phyloP scores from a whole-genome alignment of 2,888 invertebrate species.

The Rhimphoctona megacephalus region DNA sequence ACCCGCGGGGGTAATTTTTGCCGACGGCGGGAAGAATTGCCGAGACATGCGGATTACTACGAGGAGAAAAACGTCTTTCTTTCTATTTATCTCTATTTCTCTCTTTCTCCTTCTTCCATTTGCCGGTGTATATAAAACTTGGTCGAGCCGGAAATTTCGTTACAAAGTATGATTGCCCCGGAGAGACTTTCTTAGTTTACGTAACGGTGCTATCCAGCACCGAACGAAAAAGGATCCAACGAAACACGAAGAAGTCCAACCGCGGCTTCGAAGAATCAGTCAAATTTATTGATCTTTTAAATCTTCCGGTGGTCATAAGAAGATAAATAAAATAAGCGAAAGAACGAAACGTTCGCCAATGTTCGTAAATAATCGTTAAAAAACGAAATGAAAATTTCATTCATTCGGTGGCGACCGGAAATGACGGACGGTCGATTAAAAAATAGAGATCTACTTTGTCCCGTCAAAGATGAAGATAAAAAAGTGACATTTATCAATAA shows the following conservation, averaged over 20 bases:
- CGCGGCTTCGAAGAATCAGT: slow-evolving; percentile 71
- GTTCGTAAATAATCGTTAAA: background rate
- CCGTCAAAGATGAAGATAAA: background rate
- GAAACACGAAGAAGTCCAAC: slow-evolving; percentile 48
- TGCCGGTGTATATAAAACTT: background rate
- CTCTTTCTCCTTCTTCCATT: background rate
- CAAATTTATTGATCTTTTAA: slow-evolving; percentile 66
- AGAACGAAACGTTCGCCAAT: background rate
- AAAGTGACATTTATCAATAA: slow-evolving; percentile 12
- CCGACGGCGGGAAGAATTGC: slow-evolving; percentile 49
- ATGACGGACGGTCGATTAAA: background rate
- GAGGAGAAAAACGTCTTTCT: slow-evolving; percentile 23
- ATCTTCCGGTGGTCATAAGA: background rate
- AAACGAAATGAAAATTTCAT: background rate
- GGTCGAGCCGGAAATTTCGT: slow-evolving; percentile 67
- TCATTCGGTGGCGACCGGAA: background rate
- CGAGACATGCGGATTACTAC: slow-evolving; percentile 45
- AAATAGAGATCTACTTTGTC: slow-evolving; percentile 8
- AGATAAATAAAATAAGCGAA: background rate
- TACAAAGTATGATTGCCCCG: slow-evolving; percentile 65
- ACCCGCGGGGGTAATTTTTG: slow-evolving; percentile 55
- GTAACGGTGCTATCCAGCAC: slow-evolving; percentile 54
- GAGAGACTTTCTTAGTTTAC: slow-evolving; percentile 54
- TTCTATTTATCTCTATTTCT: slow-evolving; percentile 18
- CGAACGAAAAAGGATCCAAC: slow-evolving; percentile 28